Evolutionary conservation across 2,797 vertebrate genomes (phyloP).

Genomic region (Rhynchonycteris naso): DNA sequence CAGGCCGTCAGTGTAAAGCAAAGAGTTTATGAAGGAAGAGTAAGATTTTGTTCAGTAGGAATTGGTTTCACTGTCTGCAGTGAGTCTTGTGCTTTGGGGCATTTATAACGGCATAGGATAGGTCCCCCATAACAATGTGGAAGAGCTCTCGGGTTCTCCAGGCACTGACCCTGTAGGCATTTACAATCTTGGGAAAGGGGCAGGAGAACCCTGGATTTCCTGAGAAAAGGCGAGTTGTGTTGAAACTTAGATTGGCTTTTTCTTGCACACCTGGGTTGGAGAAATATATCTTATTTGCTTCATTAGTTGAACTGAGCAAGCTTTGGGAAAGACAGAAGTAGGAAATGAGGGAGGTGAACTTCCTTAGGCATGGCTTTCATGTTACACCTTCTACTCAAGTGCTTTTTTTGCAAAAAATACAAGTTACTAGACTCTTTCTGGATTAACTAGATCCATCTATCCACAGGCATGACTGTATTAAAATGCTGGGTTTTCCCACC

Average conservation of each 20-base stretch:
- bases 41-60: neutral
- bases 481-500: neutral
- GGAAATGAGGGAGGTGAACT: neutral
- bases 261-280: neutral
- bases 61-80: neutral
- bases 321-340: neutral
- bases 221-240: neutral
- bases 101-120: neutral
- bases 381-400: neutral
- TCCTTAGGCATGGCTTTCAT: neutral
- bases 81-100: neutral
- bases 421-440: neutral
- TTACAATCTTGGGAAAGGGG: neutral
- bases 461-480: rapidly evolving
- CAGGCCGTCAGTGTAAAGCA: neutral
- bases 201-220: neutral
- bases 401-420: constrained; percentile 12
- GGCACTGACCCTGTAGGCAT: neutral
- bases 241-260: neutral
- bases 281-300: neutral
- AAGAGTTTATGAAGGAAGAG: neutral
- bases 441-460: neutral
- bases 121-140: neutral
- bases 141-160: neutral
- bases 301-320: neutral